Evolutionary conservation across 2,888 invertebrate genomes (phyloP).

Genomic region (Machimus rusticus): DNA sequence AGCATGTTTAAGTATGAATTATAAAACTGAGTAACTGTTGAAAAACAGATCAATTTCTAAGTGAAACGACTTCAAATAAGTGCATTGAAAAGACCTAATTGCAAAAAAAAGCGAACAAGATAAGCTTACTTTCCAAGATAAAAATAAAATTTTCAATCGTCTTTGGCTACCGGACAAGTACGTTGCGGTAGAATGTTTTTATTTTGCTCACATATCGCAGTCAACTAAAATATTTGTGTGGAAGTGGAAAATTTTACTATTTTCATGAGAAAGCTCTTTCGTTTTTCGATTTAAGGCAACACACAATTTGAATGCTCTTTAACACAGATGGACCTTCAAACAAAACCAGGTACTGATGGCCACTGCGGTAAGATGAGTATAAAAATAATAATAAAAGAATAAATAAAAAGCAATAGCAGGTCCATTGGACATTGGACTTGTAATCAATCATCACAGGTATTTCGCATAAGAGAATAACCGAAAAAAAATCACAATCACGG

Average conservation of each 20-base stretch:
- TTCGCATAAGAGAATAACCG: not conserved
- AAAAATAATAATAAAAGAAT: not conserved
- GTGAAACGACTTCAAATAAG: not conserved
- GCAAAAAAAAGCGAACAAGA: too few relatives aligned
- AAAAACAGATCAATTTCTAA: too few relatives aligned
- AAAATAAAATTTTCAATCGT: not conserved
- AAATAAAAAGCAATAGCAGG: not conserved
- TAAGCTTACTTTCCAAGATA: not conserved
- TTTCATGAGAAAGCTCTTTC: not conserved
- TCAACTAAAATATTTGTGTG: not conserved
- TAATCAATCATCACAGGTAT: not conserved
- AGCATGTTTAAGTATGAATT: too few relatives aligned
- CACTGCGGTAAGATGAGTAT: not conserved
- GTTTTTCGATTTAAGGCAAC: not conserved
- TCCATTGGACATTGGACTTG: not conserved
- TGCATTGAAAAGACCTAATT: not conserved
- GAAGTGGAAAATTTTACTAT: not conserved
- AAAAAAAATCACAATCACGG: not conserved
- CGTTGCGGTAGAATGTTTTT: not conserved
- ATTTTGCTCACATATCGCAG: not conserved
- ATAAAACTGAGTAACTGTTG: too few relatives aligned
- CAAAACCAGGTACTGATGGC: not conserved
- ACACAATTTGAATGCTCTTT: not conserved
- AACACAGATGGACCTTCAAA: not conserved
- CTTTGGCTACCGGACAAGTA: not conserved